Evolutionary conservation across 1,140 invertebrate genomes (phyloP), one percentile per base, ranked within the genome.

Genomic region (Euborellia annulipes): DNA sequence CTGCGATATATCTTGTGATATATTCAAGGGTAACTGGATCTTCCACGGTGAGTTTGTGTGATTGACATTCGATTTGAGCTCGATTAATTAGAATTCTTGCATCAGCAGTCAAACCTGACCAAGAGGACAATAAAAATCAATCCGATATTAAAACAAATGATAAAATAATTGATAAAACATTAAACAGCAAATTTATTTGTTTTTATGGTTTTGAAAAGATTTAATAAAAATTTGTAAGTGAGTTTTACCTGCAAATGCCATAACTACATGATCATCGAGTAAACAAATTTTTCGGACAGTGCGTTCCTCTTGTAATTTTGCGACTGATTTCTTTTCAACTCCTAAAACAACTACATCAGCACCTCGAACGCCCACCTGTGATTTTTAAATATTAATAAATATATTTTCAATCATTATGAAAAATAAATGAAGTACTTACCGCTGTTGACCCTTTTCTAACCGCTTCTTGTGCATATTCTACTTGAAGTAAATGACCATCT

Each of bases 391-490:
- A n/a, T n/a, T n/a, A n/a, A n/a, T n/a, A n/a, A n/a, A n/a, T n/a
- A n/a, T n/a, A n/a, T n/a, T n/a, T n/a, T n/a, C n/a, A n/a, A n/a
- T n/a, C n/a, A n/a, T n/a, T n/a, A n/a, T n/a, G n/a, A n/a, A n/a
- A n/a, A n/a, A n/a, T n/a, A n/a, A n/a, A n/a, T n/a, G n/a, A n/a
- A n/a, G n/a, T 47, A 71, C 75, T 76, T 79, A 97, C 95, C 54
- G 94, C 94, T 42, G 95, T 98, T 6, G 94, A 98, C 49, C 96
- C 96, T 67, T 99, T 98, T 55, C 95, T 85, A 2, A 99, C 96
- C 37, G 96, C 96, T 76, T 99, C 96, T 66, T 99, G 96, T 13
- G 96, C 96, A 71, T 99, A 99, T 78, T 99, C 96, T 11, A 99
- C 96, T 73, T 99, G 96, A 55, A 99, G 82, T 43, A 99, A 75